Evolutionary conservation across 2,113 vertebrate genomes (phyloP).

Genomic region (Drymodes brunneopygia): DNA sequence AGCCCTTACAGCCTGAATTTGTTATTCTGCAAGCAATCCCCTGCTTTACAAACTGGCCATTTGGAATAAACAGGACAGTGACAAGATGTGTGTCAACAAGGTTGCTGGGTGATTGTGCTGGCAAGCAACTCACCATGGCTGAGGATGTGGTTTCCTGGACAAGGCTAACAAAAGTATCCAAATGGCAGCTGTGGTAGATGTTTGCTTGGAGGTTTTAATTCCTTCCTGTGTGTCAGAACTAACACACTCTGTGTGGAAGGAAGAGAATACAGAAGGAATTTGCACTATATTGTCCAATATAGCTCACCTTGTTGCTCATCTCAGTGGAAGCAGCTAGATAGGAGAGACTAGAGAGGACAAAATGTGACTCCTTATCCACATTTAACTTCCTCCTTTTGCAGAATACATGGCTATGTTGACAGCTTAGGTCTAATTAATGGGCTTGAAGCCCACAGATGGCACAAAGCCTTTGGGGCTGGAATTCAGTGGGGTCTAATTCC

Average conservation of each 20-base stretch:
- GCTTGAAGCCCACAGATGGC: slow-evolving; percentile 34
- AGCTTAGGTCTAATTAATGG: slow-evolving; percentile 4
- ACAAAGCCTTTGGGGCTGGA: background rate
- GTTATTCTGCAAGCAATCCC: background rate
- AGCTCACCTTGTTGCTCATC: background rate
- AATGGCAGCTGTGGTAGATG: background rate
- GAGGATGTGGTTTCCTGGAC: background rate
- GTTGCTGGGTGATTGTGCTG: background rate
- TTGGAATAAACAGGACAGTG: background rate
- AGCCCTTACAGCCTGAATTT: background rate
- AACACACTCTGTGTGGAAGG: background rate
- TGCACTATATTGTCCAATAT: background rate
- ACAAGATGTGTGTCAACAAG: background rate
- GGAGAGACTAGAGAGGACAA: background rate
- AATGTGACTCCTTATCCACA: background rate
- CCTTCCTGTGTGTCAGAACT: background rate
- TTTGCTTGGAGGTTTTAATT: background rate
- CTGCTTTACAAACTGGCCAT: background rate
- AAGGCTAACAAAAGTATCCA: background rate
- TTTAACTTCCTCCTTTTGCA: background rate
- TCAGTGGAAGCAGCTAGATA: background rate
- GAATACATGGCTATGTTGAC: background rate
- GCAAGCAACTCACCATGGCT: background rate
- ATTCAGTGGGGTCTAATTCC: slow-evolving; percentile 16
- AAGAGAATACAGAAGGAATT: background rate